A percentile compares a stretch with the other conserved stretches of the same genome.
Evolutionary conservation across 2,113 vertebrate genomes (phyloP).

Genomic region (Callithrix jacchus): DNA sequence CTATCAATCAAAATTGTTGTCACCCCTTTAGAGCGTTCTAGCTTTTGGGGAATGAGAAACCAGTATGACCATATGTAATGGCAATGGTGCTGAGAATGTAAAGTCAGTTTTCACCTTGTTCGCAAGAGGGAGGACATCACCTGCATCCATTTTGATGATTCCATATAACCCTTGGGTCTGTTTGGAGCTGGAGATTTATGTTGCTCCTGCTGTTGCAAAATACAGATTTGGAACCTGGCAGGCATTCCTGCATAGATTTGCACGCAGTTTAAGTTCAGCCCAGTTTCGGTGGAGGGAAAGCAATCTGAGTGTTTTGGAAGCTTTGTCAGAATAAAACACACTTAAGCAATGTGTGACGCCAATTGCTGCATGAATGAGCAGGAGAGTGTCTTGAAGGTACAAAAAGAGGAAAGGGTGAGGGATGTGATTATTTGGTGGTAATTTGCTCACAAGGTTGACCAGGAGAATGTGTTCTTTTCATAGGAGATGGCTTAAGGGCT

Average conservation of each 20-base stretch:
- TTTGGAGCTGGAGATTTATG: conserved; percentile 47
- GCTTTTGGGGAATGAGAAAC: not conserved
- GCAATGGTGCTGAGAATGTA: not conserved
- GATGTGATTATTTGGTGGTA: not conserved
- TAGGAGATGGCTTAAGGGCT: not conserved
- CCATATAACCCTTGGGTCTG: not conserved
- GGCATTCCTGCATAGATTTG: not conserved
- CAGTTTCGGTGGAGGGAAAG: conserved; percentile 27
- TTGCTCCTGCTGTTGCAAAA: conserved; percentile 50
- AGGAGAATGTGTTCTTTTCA: not conserved
- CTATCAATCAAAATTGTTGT: not conserved
- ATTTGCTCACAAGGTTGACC: not conserved
- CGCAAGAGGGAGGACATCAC: not conserved
- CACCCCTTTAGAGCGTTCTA: not conserved
- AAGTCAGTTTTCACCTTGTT: not conserved
- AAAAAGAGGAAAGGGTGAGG: not conserved
- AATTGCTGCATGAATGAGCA: not conserved
- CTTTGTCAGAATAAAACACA: conserved; percentile 49
- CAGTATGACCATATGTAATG: not conserved
- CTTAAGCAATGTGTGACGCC: not conserved
- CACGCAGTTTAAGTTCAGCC: conserved; percentile 35
- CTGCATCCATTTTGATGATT: not conserved
- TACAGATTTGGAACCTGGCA: conserved; percentile 61
- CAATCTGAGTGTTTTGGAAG: conserved; percentile 54
- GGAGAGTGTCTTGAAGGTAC: not conserved